These are phyloP conservation scores for Dendrolimus kikuchii DNA, from an alignment of 1,140 invertebrate species.

Conservation along the genomic window DNA sequence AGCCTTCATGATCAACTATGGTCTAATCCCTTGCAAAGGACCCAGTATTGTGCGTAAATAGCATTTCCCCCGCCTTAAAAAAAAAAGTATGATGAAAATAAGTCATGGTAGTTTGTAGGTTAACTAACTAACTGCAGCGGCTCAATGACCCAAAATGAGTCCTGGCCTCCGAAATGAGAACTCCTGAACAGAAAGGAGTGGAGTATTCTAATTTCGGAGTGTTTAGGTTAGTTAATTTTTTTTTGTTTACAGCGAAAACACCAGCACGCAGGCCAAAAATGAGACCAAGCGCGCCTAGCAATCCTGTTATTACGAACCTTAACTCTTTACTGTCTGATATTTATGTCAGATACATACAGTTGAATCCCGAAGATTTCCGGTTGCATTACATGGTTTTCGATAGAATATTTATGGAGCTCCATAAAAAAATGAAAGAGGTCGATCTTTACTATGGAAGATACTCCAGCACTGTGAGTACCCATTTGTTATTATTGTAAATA, in stretches of 20 bases:
- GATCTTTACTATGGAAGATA: constrained; percentile 37
- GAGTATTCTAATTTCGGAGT: too few species aligned
- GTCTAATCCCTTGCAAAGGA: too few species aligned
- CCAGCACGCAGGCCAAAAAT: background rate
- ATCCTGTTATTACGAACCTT: constrained; percentile 27
- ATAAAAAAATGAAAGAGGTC: constrained; percentile 35
- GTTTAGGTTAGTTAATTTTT: too few species aligned
- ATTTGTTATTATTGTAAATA: background rate
- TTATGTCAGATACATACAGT: constrained; percentile 28
- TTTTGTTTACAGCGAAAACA: background rate
- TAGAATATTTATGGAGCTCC: constrained; percentile 25
- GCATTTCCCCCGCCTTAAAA: too few species aligned
- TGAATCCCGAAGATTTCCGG: constrained; percentile 28
- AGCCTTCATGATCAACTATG: too few species aligned
- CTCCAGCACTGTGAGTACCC: constrained; percentile 25
- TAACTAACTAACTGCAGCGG: too few species aligned
- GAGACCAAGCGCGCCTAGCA: constrained; percentile 1
- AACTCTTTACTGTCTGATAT: constrained; percentile 35
- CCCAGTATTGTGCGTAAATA: too few species aligned
- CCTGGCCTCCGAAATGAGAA: too few species aligned
- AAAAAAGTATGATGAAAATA: too few species aligned
- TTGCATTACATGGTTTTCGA: constrained; percentile 36
- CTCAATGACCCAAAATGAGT: too few species aligned
- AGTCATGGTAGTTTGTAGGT: too few species aligned
- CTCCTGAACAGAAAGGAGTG: too few species aligned